Evolutionary conservation across 2,888 invertebrate species (phyloP).

Genomic region (Entomobrya proxima): DNA sequence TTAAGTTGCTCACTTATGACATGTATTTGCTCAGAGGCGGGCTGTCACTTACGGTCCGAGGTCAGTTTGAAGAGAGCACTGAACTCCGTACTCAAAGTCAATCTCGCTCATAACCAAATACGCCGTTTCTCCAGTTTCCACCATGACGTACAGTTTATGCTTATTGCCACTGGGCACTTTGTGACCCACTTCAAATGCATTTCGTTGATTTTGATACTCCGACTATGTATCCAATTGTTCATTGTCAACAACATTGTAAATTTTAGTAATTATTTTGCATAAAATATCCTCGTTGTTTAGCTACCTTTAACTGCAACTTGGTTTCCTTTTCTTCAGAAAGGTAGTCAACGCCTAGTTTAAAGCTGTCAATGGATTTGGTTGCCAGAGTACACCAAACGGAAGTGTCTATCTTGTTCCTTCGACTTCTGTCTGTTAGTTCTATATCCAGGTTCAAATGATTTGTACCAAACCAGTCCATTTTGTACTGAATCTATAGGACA

Average conservation of each 20-base stretch:
- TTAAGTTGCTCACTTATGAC: not conserved
- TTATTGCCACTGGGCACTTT: conserved; percentile 59
- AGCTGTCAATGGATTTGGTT: conserved; percentile 67
- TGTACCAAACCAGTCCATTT: conserved; percentile 72
- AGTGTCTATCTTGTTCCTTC: conserved; percentile 70
- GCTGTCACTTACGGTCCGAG: conserved; percentile 73
- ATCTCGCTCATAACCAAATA: conserved; percentile 73
- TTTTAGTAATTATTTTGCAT: not conserved
- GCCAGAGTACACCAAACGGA: conserved; percentile 58
- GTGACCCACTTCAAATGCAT: conserved; percentile 72
- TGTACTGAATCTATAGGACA: conserved; percentile 62
- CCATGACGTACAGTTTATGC: conserved; percentile 68
- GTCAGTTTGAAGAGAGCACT: conserved; percentile 71
- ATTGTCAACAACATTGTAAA: not conserved
- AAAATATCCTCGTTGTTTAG: not conserved
- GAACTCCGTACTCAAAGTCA: conserved; percentile 73
- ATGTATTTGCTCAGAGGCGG: not conserved
- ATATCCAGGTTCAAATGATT: conserved; percentile 67
- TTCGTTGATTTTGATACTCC: conserved; percentile 68
- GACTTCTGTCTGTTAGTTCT: conserved; percentile 69
- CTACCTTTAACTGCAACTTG: conserved; percentile 71
- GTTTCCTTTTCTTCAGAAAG: conserved; percentile 74
- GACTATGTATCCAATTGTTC: conserved; percentile 51
- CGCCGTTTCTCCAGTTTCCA: conserved; percentile 63
- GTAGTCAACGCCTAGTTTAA: conserved; percentile 70